phyloP scores from a whole-genome alignment of 2,113 vertebrate species.

The Neodon shergylaensis region DNA sequence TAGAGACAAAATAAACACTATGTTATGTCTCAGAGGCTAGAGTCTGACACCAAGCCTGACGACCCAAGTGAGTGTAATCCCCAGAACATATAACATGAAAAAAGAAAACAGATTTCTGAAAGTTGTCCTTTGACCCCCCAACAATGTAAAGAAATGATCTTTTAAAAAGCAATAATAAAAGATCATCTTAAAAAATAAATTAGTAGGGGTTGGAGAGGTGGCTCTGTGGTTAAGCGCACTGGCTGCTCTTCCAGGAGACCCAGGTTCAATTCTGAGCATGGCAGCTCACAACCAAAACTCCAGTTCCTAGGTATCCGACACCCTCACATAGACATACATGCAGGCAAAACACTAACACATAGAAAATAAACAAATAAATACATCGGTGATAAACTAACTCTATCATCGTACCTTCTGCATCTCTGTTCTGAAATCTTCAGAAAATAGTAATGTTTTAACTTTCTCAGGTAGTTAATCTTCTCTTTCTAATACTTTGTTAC shows the following conservation, averaged over 20 bases:
- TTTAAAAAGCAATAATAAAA: not conserved
- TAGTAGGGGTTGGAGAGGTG: not conserved
- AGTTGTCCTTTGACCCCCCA: not conserved
- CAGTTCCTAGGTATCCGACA: too few species aligned
- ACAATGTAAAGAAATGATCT: not conserved
- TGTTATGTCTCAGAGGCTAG: not conserved
- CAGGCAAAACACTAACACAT: not conserved
- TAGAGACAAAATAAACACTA: slow-evolving; percentile 15
- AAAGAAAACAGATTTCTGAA: not conserved
- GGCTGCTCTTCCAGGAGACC: too few species aligned
- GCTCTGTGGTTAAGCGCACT: too few species aligned
- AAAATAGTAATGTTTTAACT: not conserved
- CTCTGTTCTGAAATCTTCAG: not conserved
- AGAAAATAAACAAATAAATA: not conserved
- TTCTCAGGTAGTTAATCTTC: not conserved
- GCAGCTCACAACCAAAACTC: too few species aligned
- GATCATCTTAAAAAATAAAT: slow-evolving; percentile 1
- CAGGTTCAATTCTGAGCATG: too few species aligned
- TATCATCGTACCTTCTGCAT: not conserved
- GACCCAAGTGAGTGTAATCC: not conserved
- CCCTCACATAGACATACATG: not conserved
- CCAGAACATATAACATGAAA: not conserved
- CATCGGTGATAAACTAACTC: not conserved
- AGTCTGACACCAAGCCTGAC: not conserved
- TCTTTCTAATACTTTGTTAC: not conserved